phyloP scores from a whole-genome alignment of 1,140 invertebrate genomes.

The Bradynema listronoti region DNA sequence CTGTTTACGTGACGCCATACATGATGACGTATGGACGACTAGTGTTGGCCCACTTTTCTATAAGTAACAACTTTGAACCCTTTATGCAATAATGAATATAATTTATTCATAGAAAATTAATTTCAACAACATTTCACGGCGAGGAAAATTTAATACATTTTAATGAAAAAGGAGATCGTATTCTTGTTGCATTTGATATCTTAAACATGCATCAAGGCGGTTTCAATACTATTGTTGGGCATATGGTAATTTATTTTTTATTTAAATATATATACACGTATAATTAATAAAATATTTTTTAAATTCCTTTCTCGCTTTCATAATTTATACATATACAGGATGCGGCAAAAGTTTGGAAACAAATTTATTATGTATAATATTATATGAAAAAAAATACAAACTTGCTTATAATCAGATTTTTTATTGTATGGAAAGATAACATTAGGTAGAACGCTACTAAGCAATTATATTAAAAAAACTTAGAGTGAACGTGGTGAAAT shows the following conservation, averaged over 20 bases:
- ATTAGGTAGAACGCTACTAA: no score
- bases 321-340: no score
- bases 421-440: no score
- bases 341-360: no score
- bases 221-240: conserved; percentile 33
- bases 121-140: conserved; percentile 13
- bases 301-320: no score
- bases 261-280: not conserved
- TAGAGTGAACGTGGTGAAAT: conserved; percentile 28
- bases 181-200: conserved; percentile 46
- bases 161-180: conserved; percentile 48
- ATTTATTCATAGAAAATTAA: conserved; percentile 9
- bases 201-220: conserved; percentile 38
- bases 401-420: no score
- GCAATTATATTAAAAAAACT: no score
- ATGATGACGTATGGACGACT: conserved; percentile 38
- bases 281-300: not conserved
- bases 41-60: conserved; percentile 31
- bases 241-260: conserved; percentile 26
- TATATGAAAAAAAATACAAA: no score
- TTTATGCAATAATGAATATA: not conserved
- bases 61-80: no score
- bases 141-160: conserved; percentile 40
- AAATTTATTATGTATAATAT: no score
- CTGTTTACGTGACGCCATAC: conserved; percentile 17